phyloP scores from a whole-genome alignment of 2,888 invertebrate species.

The Aspidiotus destructor region DNA sequence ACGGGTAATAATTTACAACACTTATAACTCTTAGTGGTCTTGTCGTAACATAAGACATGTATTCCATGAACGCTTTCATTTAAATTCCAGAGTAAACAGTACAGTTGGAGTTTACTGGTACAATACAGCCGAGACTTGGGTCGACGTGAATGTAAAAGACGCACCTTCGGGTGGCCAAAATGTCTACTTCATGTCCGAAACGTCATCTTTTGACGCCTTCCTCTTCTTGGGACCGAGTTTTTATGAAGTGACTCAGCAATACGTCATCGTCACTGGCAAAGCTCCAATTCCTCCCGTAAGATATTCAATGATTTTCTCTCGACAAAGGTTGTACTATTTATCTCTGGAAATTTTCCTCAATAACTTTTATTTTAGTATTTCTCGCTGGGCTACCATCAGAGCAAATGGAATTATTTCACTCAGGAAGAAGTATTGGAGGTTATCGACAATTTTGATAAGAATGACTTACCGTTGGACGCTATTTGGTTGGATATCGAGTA shows the following conservation, averaged over 20 bases:
- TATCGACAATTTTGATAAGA: conserved; percentile 72
- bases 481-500: conserved; percentile 99
- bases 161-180: conserved; percentile 46
- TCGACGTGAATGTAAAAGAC: conserved; percentile 62
- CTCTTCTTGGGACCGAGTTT: conserved; percentile 84
- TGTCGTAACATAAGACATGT: not conserved
- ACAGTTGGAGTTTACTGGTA: conserved; percentile 92
- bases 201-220: conserved; percentile 87
- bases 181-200: conserved; percentile 93
- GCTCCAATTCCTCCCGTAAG: conserved; percentile 72
- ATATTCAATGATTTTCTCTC: not conserved
- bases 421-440: conserved; percentile 83
- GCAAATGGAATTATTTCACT: conserved; percentile 95
- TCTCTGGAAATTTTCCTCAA: no score
- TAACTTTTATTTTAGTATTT: conserved; percentile 44
- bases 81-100: conserved; percentile 48
- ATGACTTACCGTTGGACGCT: conserved; percentile 89
- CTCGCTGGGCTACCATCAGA: conserved; percentile 90
- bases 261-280: conserved; percentile 75
- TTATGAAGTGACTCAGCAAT: conserved; percentile 76
- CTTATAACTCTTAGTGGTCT: not conserved
- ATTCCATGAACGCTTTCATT: conserved; percentile 3
- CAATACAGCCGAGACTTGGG: conserved; percentile 98
- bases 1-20: conserved; percentile 52
- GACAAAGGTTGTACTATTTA: not conserved